A percentile compares a stretch with the other conserved stretches of the same genome.
phyloP scores from a whole-genome alignment of 2,888 invertebrate species.

The Sepioteuthis lessoniana region DNA sequence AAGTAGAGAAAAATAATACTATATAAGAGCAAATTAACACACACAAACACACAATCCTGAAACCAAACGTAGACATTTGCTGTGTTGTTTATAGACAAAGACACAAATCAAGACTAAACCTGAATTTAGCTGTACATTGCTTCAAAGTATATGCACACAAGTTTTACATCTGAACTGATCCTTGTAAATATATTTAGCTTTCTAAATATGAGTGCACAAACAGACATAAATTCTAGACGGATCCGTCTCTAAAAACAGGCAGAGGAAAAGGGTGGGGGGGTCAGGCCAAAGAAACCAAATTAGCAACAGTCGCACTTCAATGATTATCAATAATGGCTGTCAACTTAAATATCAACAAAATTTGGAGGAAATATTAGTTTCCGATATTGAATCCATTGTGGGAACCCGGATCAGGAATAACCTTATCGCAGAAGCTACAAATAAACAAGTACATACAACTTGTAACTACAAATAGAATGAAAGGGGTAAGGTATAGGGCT shows the following conservation, averaged over 20 bases:
- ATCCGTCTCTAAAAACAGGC: background rate
- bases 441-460: background rate
- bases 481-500: background rate
- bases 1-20: too few species aligned
- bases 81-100: too few species aligned
- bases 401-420: background rate
- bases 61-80: too few species aligned
- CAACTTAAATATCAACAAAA: constrained; percentile 33
- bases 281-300: background rate
- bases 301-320: constrained; percentile 2
- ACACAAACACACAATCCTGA: too few species aligned
- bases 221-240: constrained; percentile 6
- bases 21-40: too few species aligned
- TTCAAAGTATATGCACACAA: background rate
- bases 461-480: background rate
- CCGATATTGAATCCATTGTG: constrained; percentile 33
- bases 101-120: too few species aligned
- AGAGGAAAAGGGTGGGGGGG: background rate
- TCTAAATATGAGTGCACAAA: background rate
- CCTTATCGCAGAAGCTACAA: background rate
- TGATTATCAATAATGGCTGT: constrained; percentile 6
- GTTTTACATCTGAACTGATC: background rate
- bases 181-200: background rate
- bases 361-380: constrained; percentile 20
- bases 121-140: too few species aligned